Base-by-base conservation (phyloP, 2,888 invertebrate genomes). In the Hipparchia semele region DNA sequence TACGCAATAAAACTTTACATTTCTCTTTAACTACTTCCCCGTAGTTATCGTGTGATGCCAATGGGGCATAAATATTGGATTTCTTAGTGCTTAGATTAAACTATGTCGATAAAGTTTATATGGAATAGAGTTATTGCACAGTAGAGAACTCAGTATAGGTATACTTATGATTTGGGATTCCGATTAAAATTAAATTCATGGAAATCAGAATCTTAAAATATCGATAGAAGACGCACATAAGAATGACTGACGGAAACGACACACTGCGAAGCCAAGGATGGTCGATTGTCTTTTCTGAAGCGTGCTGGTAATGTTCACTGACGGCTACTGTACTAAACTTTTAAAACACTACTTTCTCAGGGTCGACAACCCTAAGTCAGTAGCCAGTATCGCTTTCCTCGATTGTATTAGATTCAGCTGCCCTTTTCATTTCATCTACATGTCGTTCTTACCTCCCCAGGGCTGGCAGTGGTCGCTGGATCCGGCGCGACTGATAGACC, bases 391-490 rank as follows among this genome's bases (percentile, higher is more conserved):
- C 90, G 92, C 87, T 92, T 92, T 91, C 87, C 89, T 87, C 91
- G 91, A 93, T 94, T 93, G 92, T 94, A 93, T 94, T 93, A 94
- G 91, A 92, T 93, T 94, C 92, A 90, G 91, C 91, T 93, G 93
- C 91, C 92, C 93, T 92, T 93, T 93, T 92, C 92, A 92, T 93
- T 93, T 92, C 92, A 92, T 93, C 92, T 92, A 92, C 93, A 92
- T 93, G 90, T 91, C 92, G 88, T 87, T 88, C 86, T 84, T 69
- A 65, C 86, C 82, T 83, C 84, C 83, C 84, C 85, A 86, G 87
- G 87, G 86, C 86, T 81, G 81, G 84, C 84, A 86, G 85, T 81
- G 81, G 84, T 84, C 86, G 82, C 86, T 87, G 90, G 90, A 90
- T 90, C 87, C 82, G 86, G 85, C 86, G 79, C 73, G 23, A 66